These are phyloP conservation scores for Montipora capricornis DNA, from an alignment of 64 coral and sea anemone species.

Conservation along the genomic window DNA sequence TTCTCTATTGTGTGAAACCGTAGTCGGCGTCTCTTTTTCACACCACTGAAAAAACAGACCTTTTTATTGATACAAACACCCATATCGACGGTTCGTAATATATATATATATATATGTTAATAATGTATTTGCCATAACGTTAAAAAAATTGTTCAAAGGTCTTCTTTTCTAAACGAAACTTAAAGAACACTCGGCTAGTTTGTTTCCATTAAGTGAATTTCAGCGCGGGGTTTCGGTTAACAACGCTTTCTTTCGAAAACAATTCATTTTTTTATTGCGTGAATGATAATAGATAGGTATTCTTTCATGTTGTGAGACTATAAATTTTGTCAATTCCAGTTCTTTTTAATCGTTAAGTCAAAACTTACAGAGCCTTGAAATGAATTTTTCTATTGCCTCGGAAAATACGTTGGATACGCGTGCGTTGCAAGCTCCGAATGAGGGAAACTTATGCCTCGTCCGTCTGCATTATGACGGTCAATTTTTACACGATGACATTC, in stretches of 20 bases:
- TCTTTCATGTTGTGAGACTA: constrained; percentile 5
- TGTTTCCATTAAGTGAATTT: constrained; percentile 11
- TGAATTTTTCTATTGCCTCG: background rate
- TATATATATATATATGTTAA: background rate
- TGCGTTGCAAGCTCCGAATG: background rate
- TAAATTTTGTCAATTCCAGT: constrained; percentile 1
- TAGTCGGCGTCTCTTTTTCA: too few species aligned
- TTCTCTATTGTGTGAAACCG: too few species aligned
- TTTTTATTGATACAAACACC: background rate
- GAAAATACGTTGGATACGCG: background rate
- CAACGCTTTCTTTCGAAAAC: constrained; percentile 18
- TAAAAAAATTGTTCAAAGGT: background rate
- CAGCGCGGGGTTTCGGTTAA: constrained; percentile 8
- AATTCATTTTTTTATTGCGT: constrained; percentile 55
- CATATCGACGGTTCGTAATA: background rate
- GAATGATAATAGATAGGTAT: constrained; percentile 14
- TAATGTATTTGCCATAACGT: background rate
- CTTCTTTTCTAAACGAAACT: background rate
- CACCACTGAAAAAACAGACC: too few species aligned
- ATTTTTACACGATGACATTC: background rate
- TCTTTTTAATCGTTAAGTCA: background rate
- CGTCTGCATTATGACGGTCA: background rate
- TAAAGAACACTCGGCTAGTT: constrained; percentile 10
- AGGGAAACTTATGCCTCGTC: background rate
- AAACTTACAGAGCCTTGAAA: too few species aligned